Evolutionary conservation across 2,113 vertebrate species (phyloP).

Genomic region (Clarias batrachus): DNA sequence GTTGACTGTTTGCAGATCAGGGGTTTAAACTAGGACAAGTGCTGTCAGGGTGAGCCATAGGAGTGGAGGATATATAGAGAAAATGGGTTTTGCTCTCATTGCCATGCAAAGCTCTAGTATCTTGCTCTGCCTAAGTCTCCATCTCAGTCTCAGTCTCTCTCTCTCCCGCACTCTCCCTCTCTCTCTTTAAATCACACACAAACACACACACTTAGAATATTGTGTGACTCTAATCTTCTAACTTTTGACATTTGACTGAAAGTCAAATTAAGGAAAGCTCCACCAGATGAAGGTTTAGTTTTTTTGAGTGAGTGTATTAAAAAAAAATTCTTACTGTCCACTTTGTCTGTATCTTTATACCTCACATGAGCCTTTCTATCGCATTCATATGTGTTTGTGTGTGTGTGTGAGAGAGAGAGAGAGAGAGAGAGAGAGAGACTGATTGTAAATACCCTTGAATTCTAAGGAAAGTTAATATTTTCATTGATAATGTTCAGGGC

Average conservation of each 20-base stretch:
- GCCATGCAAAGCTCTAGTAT: conserved; percentile 10
- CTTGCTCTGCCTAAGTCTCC: not conserved
- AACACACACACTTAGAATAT: not conserved
- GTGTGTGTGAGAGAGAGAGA: too few relatives aligned
- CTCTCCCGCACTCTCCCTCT: not conserved
- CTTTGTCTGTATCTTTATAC: not conserved
- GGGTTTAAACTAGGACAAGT: conserved; percentile 20
- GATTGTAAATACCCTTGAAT: not conserved
- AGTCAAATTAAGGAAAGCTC: not conserved
- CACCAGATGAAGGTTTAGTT: not conserved
- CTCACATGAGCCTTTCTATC: not conserved
- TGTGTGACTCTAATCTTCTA: not conserved
- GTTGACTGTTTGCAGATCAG: not conserved
- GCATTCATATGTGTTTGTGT: not conserved
- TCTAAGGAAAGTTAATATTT: not conserved
- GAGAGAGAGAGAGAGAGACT: not conserved
- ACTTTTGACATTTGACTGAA: not conserved
- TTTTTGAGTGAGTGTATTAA: not conserved
- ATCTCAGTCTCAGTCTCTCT: not conserved
- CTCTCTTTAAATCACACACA: not conserved
- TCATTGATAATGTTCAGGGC: not conserved
- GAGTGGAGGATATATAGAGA: not conserved
- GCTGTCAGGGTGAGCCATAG: not conserved
- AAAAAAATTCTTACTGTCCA: not conserved
- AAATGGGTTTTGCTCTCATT: not conserved